phyloP scores from a whole-genome alignment of 2,113 vertebrate species.

The Aix galericulata region DNA sequence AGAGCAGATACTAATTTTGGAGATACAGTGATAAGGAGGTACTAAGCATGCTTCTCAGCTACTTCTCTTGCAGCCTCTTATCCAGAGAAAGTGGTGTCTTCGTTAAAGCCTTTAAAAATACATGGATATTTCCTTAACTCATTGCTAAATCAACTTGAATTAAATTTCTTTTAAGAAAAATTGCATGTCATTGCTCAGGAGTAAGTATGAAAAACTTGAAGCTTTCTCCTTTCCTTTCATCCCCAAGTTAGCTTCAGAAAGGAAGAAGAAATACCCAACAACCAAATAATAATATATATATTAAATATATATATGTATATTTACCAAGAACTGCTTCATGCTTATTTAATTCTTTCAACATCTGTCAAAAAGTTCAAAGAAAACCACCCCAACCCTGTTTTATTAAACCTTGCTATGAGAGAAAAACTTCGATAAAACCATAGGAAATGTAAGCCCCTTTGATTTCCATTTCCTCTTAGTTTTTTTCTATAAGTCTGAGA shows the following conservation, averaged over 20 bases:
- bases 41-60: not conserved
- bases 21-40: not conserved
- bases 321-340: not conserved
- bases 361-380: not conserved
- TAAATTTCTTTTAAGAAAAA: not conserved
- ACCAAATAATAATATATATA: not conserved
- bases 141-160: not conserved
- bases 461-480: not conserved
- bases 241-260: not conserved
- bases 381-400: not conserved
- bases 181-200: not conserved
- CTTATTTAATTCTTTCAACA: not conserved
- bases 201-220: not conserved
- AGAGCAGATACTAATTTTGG: not conserved
- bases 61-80: not conserved
- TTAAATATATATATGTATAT: not conserved
- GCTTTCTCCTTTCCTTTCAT: rapidly evolving
- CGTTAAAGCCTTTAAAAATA: not conserved
- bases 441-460: not conserved
- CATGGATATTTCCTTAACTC: not conserved
- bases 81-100: not conserved
- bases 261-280: not conserved
- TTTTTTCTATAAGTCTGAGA: not conserved
- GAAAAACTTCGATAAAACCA: not conserved
- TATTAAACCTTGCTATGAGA: not conserved